phyloP scores from a whole-genome alignment of 1,140 invertebrate species.

The Agrilus planipennis region DNA sequence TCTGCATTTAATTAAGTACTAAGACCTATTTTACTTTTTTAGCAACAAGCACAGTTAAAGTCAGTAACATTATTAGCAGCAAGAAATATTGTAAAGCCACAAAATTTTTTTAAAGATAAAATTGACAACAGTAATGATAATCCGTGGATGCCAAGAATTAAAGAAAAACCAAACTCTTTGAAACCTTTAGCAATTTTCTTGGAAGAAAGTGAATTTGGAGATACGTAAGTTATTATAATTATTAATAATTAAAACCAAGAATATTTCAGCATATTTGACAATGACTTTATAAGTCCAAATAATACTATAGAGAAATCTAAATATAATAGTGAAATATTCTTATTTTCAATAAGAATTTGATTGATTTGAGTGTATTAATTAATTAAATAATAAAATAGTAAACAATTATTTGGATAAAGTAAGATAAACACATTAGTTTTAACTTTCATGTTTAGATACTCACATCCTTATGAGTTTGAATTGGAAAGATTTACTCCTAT shows the following conservation, averaged over 20 bases:
- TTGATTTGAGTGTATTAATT: too few species aligned
- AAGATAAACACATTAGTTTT: too few species aligned
- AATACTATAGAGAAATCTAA: too few species aligned
- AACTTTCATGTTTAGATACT: too few species aligned
- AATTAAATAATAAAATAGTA: too few species aligned
- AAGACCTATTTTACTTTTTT: slow-evolving; percentile 1
- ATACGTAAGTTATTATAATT: slow-evolving; percentile 20
- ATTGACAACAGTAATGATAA: slow-evolving; percentile 66
- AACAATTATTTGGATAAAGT: too few species aligned
- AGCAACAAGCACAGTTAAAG: slow-evolving; percentile 6
- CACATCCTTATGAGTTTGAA: slow-evolving; percentile 86
- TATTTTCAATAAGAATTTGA: too few species aligned
- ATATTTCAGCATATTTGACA: too few species aligned
- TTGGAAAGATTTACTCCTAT: slow-evolving; percentile 55
- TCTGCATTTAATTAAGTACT: too few species aligned
- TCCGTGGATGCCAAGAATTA: slow-evolving; percentile 73
- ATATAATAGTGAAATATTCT: too few species aligned
- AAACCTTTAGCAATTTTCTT: slow-evolving; percentile 65
- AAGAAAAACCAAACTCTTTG: slow-evolving; percentile 78
- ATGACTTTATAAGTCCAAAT: too few species aligned
- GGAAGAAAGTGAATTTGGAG: slow-evolving; percentile 46
- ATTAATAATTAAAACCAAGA: too few species aligned
- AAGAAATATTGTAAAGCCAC: slow-evolving; percentile 69
- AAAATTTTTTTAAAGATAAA: slow-evolving; percentile 72
- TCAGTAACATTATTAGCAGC: slow-evolving; percentile 53